Evolutionary conservation across 2,113 vertebrate species (phyloP).

Genomic region (Hippoglossus stenolepis): DNA sequence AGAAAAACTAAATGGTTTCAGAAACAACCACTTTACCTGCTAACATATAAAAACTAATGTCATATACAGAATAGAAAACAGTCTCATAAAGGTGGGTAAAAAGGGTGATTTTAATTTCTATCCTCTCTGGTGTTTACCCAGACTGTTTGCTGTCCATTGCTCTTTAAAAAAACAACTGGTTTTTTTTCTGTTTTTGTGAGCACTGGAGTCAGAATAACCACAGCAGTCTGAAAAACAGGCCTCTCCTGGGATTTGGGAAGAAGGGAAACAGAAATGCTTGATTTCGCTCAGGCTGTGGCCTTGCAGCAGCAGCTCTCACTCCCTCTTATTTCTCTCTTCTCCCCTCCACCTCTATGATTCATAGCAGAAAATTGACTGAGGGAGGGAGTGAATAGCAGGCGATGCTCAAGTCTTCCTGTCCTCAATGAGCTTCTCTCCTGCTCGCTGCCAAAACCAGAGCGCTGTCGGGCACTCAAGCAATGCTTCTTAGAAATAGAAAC

Average conservation of each 20-base stretch:
- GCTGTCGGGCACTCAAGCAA: slow-evolving; percentile 18
- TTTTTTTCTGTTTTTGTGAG: slow-evolving; percentile 33
- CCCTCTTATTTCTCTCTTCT: slow-evolving; percentile 25
- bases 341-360: slow-evolving; percentile 52
- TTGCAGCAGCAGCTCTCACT: slow-evolving; percentile 47
- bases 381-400: slow-evolving; percentile 36
- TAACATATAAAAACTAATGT: too few relatives aligned
- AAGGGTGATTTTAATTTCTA: not conserved
- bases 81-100: not conserved
- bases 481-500: not conserved
- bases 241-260: slow-evolving; percentile 51
- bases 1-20: not conserved
- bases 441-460: slow-evolving; percentile 20
- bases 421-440: slow-evolving; percentile 15
- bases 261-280: slow-evolving; percentile 61
- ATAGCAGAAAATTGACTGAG: slow-evolving; percentile 65
- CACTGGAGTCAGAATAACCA: slow-evolving; percentile 43
- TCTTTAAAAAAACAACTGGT: slow-evolving; percentile 13
- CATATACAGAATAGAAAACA: not conserved
- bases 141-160: slow-evolving; percentile 34
- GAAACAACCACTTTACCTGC: not conserved
- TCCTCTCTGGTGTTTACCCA: slow-evolving; percentile 21
- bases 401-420: slow-evolving; percentile 48
- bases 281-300: slow-evolving; percentile 60
- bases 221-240: slow-evolving; percentile 36